A percentile compares a stretch with the other conserved stretches of the same genome.
phyloP scores from a whole-genome alignment of 1,140 invertebrate genomes.

The Drosophila lowei region DNA sequence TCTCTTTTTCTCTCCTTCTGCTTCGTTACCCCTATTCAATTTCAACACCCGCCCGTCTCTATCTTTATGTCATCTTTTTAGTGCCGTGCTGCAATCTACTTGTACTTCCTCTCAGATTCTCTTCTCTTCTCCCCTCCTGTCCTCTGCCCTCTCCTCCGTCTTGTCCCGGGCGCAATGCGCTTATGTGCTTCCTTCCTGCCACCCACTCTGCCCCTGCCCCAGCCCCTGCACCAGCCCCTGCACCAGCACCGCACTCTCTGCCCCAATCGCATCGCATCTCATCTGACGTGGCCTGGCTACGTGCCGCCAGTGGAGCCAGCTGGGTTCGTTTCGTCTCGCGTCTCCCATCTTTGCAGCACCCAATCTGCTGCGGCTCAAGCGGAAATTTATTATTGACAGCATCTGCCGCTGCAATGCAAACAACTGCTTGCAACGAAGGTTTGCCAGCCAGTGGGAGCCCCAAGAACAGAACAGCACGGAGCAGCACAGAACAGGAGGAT shows the following conservation, averaged over 20 bases:
- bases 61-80: slow-evolving; percentile 78
- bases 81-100: slow-evolving; percentile 56
- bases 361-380: slow-evolving; percentile 80
- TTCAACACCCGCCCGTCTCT: slow-evolving; percentile 71
- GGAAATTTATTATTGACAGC: slow-evolving; percentile 83
- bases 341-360: slow-evolving; percentile 19
- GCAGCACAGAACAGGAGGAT: no score
- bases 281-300: slow-evolving; percentile 15
- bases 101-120: no score
- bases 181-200: slow-evolving; percentile 73
- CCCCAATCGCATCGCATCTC: slow-evolving; percentile 4
- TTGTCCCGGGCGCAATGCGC: slow-evolving; percentile 66
- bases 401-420: slow-evolving; percentile 80
- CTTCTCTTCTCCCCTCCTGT: slow-evolving; percentile 27
- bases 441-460: slow-evolving; percentile 27
- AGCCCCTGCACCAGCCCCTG: no score
- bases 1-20: background rate
- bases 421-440: slow-evolving; percentile 56
- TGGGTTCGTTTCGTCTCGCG: slow-evolving; percentile 29
- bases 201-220: background rate
- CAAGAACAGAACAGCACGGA: slow-evolving; percentile 9
- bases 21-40: slow-evolving; percentile 71
- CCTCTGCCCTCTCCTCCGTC: slow-evolving; percentile 35
- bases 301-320: slow-evolving; percentile 51
- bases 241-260: no score